Evolutionary conservation across 2,888 invertebrate genomes (phyloP).

Genomic region (Amblyjoppa fuscipennis): DNA sequence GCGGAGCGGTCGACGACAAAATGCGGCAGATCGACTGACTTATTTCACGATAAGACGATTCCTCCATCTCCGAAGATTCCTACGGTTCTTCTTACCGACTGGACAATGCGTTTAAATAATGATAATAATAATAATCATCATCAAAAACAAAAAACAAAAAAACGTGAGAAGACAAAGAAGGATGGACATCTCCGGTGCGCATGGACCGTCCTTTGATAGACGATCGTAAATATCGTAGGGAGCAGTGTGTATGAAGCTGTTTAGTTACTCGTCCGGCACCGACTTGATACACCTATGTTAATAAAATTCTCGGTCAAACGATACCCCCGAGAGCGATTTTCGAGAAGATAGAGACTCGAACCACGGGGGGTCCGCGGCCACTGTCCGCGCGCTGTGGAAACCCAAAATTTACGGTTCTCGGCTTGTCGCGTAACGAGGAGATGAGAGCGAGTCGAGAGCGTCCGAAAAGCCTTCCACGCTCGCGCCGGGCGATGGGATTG

Average conservation of each 20-base stretch:
- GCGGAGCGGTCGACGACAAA: constrained; percentile 61
- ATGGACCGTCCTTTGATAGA: constrained; percentile 25
- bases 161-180: background rate
- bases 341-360: constrained; percentile 29
- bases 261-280: constrained; percentile 28
- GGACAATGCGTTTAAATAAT: constrained; percentile 7
- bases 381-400: constrained; percentile 57
- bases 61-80: constrained; percentile 31
- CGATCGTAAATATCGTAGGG: constrained; percentile 39
- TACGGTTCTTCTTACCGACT: background rate
- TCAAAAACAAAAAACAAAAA: background rate
- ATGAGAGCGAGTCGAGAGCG: background rate
- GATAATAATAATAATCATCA: background rate
- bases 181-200: background rate
- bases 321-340: constrained; percentile 21
- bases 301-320: constrained; percentile 60
- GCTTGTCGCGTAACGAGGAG: constrained; percentile 36
- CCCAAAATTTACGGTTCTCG: constrained; percentile 58
- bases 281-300: constrained; percentile 39
- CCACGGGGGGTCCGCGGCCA: constrained; percentile 61
- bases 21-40: constrained; percentile 68
- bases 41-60: constrained; percentile 62
- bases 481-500: background rate
- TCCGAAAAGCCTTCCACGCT: background rate
- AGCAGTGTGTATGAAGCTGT: constrained; percentile 32